These are phyloP conservation scores for Hipposideros armiger DNA, from an alignment of 2,113 vertebrate genomes.

Conservation along the genomic window DNA sequence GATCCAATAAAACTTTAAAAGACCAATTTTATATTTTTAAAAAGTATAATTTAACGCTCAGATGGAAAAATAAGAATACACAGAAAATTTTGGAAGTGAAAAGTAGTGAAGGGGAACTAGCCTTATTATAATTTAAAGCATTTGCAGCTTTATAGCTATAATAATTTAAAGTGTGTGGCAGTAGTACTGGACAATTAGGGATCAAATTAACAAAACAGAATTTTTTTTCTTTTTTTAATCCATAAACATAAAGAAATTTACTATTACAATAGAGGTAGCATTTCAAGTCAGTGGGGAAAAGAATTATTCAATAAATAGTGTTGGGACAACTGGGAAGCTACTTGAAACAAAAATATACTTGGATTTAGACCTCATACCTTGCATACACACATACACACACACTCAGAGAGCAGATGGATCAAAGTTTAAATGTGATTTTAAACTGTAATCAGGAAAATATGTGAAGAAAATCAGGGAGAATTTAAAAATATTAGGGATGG, in stretches of 20 bases:
- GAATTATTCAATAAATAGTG: too few species aligned
- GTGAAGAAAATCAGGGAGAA: background rate
- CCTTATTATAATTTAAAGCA: too few species aligned
- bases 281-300: background rate
- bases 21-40: too few species aligned
- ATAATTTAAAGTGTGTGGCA: too few species aligned
- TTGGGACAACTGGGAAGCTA: background rate
- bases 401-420: background rate
- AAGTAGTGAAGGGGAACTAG: too few species aligned
- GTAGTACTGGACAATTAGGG: too few species aligned
- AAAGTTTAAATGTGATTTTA: background rate
- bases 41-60: too few species aligned
- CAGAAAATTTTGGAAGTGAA: too few species aligned
- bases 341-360: background rate
- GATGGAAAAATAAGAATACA: too few species aligned
- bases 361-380: background rate
- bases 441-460: background rate
- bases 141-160: too few species aligned
- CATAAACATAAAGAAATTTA: background rate
- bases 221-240: background rate
- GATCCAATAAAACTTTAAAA: too few species aligned
- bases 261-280: background rate
- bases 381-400: background rate
- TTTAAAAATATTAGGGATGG: background rate
- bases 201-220: too few species aligned